Base-by-base conservation (phyloP, 2,888 invertebrate genomes). In the Mythimna impura region DNA sequence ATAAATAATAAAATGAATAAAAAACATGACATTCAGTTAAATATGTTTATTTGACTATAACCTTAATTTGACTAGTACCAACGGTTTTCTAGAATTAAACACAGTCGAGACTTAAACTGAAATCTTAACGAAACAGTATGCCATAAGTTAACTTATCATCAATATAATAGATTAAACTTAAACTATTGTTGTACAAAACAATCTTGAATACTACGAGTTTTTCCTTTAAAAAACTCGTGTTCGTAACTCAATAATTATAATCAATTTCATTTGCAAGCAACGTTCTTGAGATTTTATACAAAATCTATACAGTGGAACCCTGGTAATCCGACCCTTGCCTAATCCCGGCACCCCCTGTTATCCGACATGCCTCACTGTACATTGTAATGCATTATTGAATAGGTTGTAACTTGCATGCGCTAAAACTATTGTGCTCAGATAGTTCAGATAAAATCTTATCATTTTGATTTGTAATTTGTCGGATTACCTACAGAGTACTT, bases 51-150 rank as follows among this genome's bases (percentile, higher is more conserved):
- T 68, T 62, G 36, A 57, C 30, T 36, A 61, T 64, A 34, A 36
- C 7, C 55, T 77, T 81, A 69, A 68, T 61, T 71, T 81, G 81
- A 81, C 81, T 81, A 81, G 81, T 64, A 71, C 40, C 63, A 77
- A 66, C 3, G 9, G 65, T 62, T 57, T 69, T 71, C 12, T 61
- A 47, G 36, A 47, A 64, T 70, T 12, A 69, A 10, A 73, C 47
- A 71, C 69, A 77, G 40, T 72, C 22, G 20, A 55, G 22, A 50
- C 57, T 61, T 76, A 58, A 50, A 65, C 10, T 34, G 57, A 52
- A 60, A 50, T 52, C 22, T 62, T 69, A 65, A 57, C 36, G 17
- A 61, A 72, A 30, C 12, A 55, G 61, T 54, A 6, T 69, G 7
- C 4, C 25, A 20, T 60, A 64, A 64, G 50, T 55, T 71, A 61